phyloP scores from a whole-genome alignment of 2,113 vertebrate species.

The Leptocoma aspasia region DNA sequence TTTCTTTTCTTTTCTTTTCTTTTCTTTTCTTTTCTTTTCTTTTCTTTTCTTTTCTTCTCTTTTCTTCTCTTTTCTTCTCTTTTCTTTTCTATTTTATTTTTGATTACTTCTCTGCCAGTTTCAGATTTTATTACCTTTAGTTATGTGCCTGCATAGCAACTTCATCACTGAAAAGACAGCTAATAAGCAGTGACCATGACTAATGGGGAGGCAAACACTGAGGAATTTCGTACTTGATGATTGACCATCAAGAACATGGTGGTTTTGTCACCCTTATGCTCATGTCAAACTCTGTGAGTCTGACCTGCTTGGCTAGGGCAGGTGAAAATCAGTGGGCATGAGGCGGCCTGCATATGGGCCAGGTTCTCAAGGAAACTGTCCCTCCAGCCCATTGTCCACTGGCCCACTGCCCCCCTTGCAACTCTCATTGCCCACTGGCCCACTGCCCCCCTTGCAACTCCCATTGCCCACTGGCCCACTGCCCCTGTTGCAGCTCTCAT shows the following conservation, averaged over 20 bases:
- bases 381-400: rapidly evolving
- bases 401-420: rapidly evolving
- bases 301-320: background rate
- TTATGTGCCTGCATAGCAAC: background rate
- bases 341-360: rapidly evolving
- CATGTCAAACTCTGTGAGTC: background rate
- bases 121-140: background rate
- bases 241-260: rapidly evolving
- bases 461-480: background rate
- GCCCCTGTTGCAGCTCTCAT: background rate
- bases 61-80: too few species aligned
- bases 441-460: background rate
- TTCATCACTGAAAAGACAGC: background rate
- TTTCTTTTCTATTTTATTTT: too few species aligned
- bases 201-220: background rate
- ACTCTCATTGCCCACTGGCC: background rate
- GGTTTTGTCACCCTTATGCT: background rate
- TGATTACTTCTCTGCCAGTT: background rate
- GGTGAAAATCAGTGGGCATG: background rate
- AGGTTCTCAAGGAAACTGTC: background rate
- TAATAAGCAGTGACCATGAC: background rate
- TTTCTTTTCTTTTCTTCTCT: too few species aligned
- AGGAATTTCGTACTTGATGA: background rate
- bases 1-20: too few species aligned
- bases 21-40: too few species aligned